Base-by-base conservation (phyloP, 2,888 invertebrate species). In the Coleophora flavipennella region DNA sequence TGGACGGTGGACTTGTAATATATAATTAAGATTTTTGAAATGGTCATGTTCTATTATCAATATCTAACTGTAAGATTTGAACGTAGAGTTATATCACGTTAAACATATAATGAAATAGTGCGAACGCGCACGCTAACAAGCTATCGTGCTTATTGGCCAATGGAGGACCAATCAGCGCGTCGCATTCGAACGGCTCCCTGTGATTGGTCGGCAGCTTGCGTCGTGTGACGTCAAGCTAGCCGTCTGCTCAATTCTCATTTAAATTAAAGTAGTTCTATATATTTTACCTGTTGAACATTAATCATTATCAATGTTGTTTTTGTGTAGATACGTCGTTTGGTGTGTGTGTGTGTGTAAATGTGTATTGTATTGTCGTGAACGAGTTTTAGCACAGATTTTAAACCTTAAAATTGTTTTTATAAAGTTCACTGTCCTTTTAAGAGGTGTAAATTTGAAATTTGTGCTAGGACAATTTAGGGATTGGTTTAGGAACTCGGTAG, bases 231-330 rank as follows among this genome's bases (percentile, higher is more conserved):
- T 38, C 44, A 42, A 45, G 41, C 42, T 37, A 43, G 49, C 44
- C 42, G 43, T 43, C 46, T 54, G 55, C 55, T 55, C 55, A 55
- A 55, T 51, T 52, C 46, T 51, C 49, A 50, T 48, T 41, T 48
- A 41, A 38, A 35, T 45, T 44, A 44, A 33, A 28, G 31, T 42
- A 42, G 38, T 45, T 40, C 32, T 39, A 20, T 20, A 43, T 40
- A 36, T 39, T 43, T 27, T 12, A 34, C 35, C 38, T 38, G 38
- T 40, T 38, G 27, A 38, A 29, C 28, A 29, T 33, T 34, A 27
- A 9, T 27, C 28, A 27, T 9, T 29, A 11, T 33, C 37, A 39
- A 42, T 37, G 35, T 39, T 41, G 35, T 39, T 39, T 41, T 29
- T 29, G 29, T 20, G 6, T 20, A n/a, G n/a, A 20, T 20, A 20